Conservation (phyloP, 2,888 invertebrate species). For the Lasioglossum marginatum region DNA sequence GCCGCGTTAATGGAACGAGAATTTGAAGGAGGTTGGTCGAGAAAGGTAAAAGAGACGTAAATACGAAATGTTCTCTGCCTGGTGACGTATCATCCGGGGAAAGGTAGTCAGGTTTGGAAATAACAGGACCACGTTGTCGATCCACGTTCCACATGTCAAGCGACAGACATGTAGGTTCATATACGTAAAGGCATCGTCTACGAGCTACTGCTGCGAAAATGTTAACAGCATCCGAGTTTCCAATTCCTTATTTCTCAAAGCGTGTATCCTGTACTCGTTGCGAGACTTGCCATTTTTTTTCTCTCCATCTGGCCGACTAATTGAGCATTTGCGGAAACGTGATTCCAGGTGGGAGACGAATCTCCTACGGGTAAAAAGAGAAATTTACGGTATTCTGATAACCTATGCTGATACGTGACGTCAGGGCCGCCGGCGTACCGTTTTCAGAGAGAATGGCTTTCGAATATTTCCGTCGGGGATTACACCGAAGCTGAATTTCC, state of each 20-base stretch:
- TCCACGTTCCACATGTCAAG: constrained; percentile 4
- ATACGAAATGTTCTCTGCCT: constrained; percentile 6
- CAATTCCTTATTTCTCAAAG: not conserved
- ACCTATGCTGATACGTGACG: constrained; percentile 11
- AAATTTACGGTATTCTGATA: constrained; percentile 5
- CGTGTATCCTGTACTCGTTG: not conserved
- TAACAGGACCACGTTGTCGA: constrained; percentile 8
- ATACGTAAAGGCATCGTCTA: not conserved
- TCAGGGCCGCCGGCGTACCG: constrained; percentile 1
- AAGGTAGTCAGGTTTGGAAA: constrained; percentile 9
- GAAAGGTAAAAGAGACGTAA: constrained; percentile 23
- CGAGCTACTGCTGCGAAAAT: not conserved
- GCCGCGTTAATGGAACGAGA: constrained; percentile 27
- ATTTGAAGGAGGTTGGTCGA: not conserved
- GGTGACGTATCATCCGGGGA: not conserved
- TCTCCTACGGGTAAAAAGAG: not conserved
- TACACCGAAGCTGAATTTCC: constrained; percentile 10
- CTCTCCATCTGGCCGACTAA: not conserved
- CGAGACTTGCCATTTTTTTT: not conserved
- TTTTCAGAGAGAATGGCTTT: constrained; percentile 32
- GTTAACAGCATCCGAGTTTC: constrained; percentile 5
- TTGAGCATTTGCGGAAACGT: not conserved
- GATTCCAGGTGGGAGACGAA: not conserved
- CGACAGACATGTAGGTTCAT: no score
- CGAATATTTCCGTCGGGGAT: constrained; percentile 19